Base-by-base conservation (phyloP, 2,888 invertebrate species). In the Lithophane socia region DNA sequence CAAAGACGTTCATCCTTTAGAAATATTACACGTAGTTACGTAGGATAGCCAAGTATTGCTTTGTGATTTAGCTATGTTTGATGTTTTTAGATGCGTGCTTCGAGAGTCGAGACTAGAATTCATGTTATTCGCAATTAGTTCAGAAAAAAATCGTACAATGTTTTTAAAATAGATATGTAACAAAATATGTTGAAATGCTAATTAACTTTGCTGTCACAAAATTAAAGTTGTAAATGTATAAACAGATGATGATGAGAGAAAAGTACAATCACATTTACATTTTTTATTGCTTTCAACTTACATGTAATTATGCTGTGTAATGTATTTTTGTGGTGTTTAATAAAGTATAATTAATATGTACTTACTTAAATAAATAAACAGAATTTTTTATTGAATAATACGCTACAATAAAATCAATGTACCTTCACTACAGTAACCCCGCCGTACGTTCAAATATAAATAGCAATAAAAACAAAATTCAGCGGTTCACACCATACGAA, bases 1-100 rank as follows among this genome's bases (percentile, higher is more conserved):
- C 88, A 88, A 88, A 88, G 85, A 89, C 87, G 89, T 90, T 88
- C 88, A 88, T 89, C 87, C 89, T 89, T 86, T 86, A 82, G 85
- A 85, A 88, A 89, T 89, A 90, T 89, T 89, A 88, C 90, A 90
- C 77, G 79, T 81, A 80, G 75, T 85, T 83, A 82, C 75, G 8
- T 84, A n/a, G n/a, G n/a, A 77, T 69, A 84, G 81, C 74, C 70
- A 86, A 86, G 84, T 71, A 83, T 82, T 82, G 82, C 65, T 81
- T 72, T 77, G 75, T 76, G 71, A 79, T 75, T 82, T 67, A 70
- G 60, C 72, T 56, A 44, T 74, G 77, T 73, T 82, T 83, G 61
- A 74, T 79, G 73, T 79, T 73, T 60, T 63, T 67, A 66, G 56
- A 68, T 70, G 58, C 49, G 42, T 42, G 12, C 42, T 61, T 77